phyloP scores from a whole-genome alignment of 1,140 invertebrate genomes.

The Aphaenogaster rudis region DNA sequence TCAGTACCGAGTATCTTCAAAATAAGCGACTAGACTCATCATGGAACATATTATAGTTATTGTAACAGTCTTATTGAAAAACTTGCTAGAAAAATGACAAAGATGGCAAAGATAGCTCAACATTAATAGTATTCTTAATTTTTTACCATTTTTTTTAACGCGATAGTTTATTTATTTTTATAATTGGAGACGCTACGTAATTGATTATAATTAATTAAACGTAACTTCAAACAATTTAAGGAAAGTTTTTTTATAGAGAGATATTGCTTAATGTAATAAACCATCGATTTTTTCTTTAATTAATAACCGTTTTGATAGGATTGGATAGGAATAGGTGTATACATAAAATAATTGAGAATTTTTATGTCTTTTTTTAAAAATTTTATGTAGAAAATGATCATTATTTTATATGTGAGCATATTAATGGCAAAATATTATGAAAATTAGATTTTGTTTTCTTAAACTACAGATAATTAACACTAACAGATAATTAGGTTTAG shows the following conservation, averaged over 20 bases:
- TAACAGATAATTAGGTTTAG: not conserved
- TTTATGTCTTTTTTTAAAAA: not conserved
- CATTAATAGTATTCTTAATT: not conserved
- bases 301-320: not conserved
- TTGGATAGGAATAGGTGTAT: not conserved
- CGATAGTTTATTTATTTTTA: slow-evolving; percentile 27
- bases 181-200: not conserved
- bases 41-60: too few species aligned
- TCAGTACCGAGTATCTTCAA: not conserved
- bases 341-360: not conserved
- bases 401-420: slow-evolving; percentile 5
- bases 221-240: not conserved
- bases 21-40: not conserved
- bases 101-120: not conserved
- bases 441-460: not conserved
- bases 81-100: not conserved
- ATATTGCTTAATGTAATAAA: too few species aligned
- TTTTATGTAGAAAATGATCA: not conserved
- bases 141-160: slow-evolving; percentile 3
- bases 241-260: not conserved
- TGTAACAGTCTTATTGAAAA: not conserved
- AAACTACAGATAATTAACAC: not conserved
- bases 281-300: not conserved
- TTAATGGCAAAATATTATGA: not conserved
- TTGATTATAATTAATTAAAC: not conserved